These are phyloP conservation scores for Chloebia gouldiae DNA, from an alignment of 2,113 vertebrate species.

Conservation along the genomic window DNA sequence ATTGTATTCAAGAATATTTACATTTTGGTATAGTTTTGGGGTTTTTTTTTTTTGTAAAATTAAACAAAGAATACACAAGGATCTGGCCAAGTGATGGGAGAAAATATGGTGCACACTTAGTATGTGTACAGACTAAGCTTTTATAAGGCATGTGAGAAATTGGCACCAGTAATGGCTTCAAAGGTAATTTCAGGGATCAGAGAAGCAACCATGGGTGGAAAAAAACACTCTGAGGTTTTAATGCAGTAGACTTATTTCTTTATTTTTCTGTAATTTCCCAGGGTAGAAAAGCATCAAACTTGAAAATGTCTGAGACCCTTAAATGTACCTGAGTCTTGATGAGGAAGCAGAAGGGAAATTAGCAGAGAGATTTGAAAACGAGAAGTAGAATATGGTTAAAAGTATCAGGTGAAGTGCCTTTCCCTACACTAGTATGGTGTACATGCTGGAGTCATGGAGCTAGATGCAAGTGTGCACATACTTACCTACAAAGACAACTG, in stretches of 20 bases:
- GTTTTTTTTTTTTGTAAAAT: background rate
- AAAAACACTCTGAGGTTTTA: background rate
- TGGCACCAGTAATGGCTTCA: background rate
- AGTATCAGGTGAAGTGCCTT: background rate
- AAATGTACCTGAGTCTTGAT: background rate
- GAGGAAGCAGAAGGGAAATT: background rate
- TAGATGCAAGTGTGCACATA: background rate
- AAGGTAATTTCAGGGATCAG: background rate
- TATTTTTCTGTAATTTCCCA: background rate
- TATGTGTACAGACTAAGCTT: background rate
- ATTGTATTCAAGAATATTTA: background rate
- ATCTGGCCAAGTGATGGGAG: background rate
- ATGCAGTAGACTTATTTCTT: background rate
- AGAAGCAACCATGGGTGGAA: background rate
- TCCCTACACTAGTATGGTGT: background rate
- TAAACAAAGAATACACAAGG: background rate
- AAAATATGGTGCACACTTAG: background rate
- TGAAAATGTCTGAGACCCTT: background rate
- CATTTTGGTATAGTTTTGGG: background rate
- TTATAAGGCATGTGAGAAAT: background rate
- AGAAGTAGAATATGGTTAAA: background rate
- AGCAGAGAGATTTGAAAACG: background rate
- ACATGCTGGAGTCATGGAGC: accelerated
- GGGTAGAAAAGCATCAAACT: background rate
- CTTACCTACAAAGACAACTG: background rate